phyloP scores from a whole-genome alignment of 2,113 vertebrate genomes.

The Trachemys scripta region DNA sequence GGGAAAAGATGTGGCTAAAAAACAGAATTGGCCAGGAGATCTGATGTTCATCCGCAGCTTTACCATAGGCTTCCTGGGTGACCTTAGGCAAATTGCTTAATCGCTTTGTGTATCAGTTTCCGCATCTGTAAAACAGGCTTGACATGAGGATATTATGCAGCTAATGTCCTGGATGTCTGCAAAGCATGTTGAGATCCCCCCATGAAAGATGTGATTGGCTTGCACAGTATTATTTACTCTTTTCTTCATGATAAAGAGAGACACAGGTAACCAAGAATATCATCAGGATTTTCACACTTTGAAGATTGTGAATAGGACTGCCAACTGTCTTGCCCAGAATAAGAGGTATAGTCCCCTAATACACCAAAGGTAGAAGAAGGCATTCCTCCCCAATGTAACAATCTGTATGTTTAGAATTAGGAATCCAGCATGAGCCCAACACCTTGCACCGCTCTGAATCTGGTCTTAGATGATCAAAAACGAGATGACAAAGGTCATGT shows the following conservation, averaged over 20 bases:
- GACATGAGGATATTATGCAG: background rate
- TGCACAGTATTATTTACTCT: background rate
- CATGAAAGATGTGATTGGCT: background rate
- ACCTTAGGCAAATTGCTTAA: background rate
- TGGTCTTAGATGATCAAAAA: accelerated
- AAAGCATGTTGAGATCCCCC: background rate
- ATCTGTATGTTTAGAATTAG: background rate
- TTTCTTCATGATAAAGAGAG: background rate
- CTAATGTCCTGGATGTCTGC: background rate
- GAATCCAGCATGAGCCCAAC: background rate
- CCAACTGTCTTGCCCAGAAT: background rate
- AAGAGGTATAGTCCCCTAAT: background rate
- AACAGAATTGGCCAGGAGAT: background rate
- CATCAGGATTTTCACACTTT: background rate
- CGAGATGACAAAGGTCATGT: background rate
- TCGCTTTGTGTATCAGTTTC: background rate
- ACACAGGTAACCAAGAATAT: background rate
- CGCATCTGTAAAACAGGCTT: background rate
- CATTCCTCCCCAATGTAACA: background rate
- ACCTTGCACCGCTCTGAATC: background rate
- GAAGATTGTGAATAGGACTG: background rate
- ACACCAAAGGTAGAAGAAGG: background rate
- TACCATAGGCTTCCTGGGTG: background rate
- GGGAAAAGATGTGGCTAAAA: background rate
- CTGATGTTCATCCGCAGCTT: background rate